A percentile compares a stretch with the other conserved stretches of the same genome.
phyloP scores from a whole-genome alignment of 2,797 vertebrate species.

The Lerista edwardsae region DNA sequence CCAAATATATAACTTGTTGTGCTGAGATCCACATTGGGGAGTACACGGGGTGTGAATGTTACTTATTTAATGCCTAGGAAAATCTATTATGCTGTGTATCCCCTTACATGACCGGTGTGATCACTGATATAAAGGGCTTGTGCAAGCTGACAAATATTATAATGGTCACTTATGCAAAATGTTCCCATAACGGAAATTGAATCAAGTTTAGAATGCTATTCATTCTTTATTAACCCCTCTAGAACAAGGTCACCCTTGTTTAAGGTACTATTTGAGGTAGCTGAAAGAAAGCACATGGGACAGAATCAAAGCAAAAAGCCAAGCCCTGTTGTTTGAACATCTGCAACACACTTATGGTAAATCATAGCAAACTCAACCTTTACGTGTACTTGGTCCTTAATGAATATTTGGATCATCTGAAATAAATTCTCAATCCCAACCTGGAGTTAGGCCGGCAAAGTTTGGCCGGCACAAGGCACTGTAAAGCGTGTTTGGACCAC shows the following conservation, averaged over 20 bases:
- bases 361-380: not conserved
- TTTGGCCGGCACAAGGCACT: too few relatives aligned
- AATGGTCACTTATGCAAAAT: conserved; percentile 73
- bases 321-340: conserved; percentile 6
- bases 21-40: conserved; percentile 74
- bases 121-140: conserved; percentile 72
- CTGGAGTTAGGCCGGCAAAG: too few relatives aligned
- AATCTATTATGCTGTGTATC: conserved; percentile 81
- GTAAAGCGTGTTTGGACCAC: too few relatives aligned
- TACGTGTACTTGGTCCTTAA: conserved; percentile 6
- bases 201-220: conserved; percentile 73
- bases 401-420: conserved; percentile 9
- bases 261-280: conserved; percentile 57
- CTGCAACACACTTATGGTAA: not conserved
- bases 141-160: conserved; percentile 68
- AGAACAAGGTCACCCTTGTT: conserved; percentile 69
- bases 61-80: conserved; percentile 75
- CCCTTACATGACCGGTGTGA: conserved; percentile 77
- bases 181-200: conserved; percentile 77
- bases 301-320: conserved; percentile 53
- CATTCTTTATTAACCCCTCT: conserved; percentile 75
- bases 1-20: conserved; percentile 78
- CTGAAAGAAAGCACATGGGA: conserved; percentile 53
- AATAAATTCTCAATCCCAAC: not conserved
- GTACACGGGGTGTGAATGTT: conserved; percentile 73